Conservation (phyloP, 1,140 invertebrate species). For the Sycophaga agraensis region DNA sequence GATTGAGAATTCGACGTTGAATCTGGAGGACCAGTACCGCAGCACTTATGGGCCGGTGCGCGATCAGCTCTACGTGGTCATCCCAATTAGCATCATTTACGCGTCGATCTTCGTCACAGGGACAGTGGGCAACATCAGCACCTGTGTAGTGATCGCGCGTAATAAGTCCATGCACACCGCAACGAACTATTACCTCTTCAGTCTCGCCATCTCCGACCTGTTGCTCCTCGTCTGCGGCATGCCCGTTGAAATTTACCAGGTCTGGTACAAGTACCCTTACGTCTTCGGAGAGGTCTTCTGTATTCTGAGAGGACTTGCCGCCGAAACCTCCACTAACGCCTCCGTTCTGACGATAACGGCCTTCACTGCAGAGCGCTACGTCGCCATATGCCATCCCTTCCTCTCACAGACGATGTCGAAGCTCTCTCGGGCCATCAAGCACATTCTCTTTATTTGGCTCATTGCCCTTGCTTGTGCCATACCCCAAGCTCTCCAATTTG, state of each 20-base stretch:
- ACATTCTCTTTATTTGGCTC: slow-evolving; percentile 72
- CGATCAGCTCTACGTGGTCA: slow-evolving; percentile 71
- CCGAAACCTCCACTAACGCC: slow-evolving; percentile 90
- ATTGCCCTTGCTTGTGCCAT: slow-evolving; percentile 73
- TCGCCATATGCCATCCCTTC: slow-evolving; percentile 93
- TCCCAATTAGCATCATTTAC: slow-evolving; percentile 82
- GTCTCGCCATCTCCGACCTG: slow-evolving; percentile 90
- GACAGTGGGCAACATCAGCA: slow-evolving; percentile 86
- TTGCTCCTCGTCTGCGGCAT: slow-evolving; percentile 79
- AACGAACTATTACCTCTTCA: slow-evolving; percentile 93
- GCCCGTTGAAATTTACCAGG: slow-evolving; percentile 81
- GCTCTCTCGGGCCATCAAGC: slow-evolving; percentile 68
- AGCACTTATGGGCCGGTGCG: slow-evolving; percentile 49
- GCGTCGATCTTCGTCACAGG: slow-evolving; percentile 82
- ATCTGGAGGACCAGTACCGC: neutral
- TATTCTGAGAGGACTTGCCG: slow-evolving; percentile 76
- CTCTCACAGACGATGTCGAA: slow-evolving; percentile 84
- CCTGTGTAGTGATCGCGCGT: slow-evolving; percentile 87
- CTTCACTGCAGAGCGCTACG: slow-evolving; percentile 89
- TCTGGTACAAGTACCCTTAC: slow-evolving; percentile 88
- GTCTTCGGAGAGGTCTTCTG: slow-evolving; percentile 86
- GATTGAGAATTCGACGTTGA: neutral
- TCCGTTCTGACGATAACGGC: slow-evolving; percentile 90
- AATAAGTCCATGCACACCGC: slow-evolving; percentile 93
- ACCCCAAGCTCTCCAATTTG: slow-evolving; percentile 77